Evolutionary conservation across 2,113 vertebrate species (phyloP).

Genomic region (Pipa parva): DNA sequence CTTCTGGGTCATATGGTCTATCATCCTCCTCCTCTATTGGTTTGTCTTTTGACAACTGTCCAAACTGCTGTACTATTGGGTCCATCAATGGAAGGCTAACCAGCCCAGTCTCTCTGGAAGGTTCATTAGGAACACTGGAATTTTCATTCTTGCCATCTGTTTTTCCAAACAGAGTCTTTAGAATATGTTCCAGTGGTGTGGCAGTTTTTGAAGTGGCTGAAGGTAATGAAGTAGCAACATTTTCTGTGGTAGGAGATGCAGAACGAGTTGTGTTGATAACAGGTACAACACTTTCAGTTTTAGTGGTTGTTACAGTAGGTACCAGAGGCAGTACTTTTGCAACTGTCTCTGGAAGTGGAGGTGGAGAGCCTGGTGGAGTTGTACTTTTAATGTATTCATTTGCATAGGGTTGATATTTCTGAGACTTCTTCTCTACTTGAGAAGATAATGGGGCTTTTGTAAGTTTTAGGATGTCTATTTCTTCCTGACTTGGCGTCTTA

Average conservation of each 20-base stretch:
- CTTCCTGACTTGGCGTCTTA: constrained; percentile 65
- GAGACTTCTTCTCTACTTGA: constrained; percentile 66
- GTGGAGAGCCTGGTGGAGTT: constrained; percentile 72
- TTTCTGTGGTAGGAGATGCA: constrained; percentile 45
- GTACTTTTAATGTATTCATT: constrained; percentile 57
- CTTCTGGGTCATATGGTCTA: constrained; percentile 90
- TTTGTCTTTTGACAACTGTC: constrained; percentile 78
- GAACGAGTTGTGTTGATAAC: constrained; percentile 14
- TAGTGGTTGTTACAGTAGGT: constrained; percentile 55
- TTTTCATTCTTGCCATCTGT: constrained; percentile 36
- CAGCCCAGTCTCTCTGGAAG: constrained; percentile 50
- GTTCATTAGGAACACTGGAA: constrained; percentile 20
- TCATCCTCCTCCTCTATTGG: constrained; percentile 76
- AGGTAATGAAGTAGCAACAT: background rate
- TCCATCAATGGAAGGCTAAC: constrained; percentile 68
- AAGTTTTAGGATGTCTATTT: constrained; percentile 55
- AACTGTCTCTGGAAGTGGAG: constrained; percentile 56
- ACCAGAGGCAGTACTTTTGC: constrained; percentile 55
- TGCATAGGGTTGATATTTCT: constrained; percentile 63
- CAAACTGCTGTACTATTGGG: constrained; percentile 89
- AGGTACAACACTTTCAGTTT: constrained; percentile 44
- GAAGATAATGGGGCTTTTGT: constrained; percentile 57
- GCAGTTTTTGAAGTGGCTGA: constrained; percentile 54
- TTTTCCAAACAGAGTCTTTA: constrained; percentile 80
- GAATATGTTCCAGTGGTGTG: constrained; percentile 81